These are phyloP conservation scores for Hycleus phaleratus DNA, from an alignment of 1,140 invertebrate genomes.

Conservation along the genomic window DNA sequence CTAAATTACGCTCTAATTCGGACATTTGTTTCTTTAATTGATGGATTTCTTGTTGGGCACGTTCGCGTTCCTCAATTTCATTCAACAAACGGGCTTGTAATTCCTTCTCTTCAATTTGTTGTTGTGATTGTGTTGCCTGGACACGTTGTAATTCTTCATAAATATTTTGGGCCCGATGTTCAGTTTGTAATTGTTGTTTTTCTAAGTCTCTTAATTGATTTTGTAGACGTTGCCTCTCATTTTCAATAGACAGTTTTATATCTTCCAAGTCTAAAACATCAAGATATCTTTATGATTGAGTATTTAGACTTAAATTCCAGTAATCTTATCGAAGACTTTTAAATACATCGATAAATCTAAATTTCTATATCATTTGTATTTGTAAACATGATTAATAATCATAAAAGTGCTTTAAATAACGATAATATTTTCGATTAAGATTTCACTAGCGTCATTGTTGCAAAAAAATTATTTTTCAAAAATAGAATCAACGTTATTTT, in stretches of 20 bases:
- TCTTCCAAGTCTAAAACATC: constrained; percentile 61
- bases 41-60: constrained; percentile 60
- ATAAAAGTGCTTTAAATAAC: too few relatives aligned
- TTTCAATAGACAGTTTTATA: constrained; percentile 59
- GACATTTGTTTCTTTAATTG: constrained; percentile 65
- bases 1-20: constrained; percentile 65
- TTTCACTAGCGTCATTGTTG: too few relatives aligned
- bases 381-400: too few relatives aligned
- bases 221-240: constrained; percentile 60
- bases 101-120: constrained; percentile 70
- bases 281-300: too few relatives aligned
- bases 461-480: too few relatives aligned
- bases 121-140: constrained; percentile 58
- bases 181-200: constrained; percentile 58
- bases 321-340: too few relatives aligned
- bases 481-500: too few relatives aligned
- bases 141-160: constrained; percentile 64
- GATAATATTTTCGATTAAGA: too few relatives aligned
- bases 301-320: too few relatives aligned
- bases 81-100: constrained; percentile 67
- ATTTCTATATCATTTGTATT: too few relatives aligned
- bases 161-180: constrained; percentile 54
- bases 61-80: constrained; percentile 67
- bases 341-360: too few relatives aligned
- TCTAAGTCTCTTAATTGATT: constrained; percentile 68